Evolutionary conservation across 1,140 invertebrate genomes (phyloP).

Genomic region (Formica exsecta): DNA sequence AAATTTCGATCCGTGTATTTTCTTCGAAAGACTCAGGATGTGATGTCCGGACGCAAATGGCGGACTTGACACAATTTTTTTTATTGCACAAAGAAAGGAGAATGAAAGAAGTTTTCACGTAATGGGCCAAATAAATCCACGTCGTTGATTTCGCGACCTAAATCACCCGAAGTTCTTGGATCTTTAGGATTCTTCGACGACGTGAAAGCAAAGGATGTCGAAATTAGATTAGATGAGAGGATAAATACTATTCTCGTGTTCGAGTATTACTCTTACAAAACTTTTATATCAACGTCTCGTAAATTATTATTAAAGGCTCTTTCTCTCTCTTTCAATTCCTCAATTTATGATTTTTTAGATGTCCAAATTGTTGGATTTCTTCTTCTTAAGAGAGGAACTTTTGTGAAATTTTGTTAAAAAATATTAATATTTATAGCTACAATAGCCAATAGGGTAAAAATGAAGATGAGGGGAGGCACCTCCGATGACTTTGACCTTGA

Average conservation of each 20-base stretch:
- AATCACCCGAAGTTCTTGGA: constrained; percentile 23
- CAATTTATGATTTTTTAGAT: not conserved
- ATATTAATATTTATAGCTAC: too few relatives aligned
- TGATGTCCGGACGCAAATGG: constrained; percentile 6
- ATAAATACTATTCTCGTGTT: constrained; percentile 34
- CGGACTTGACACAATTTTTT: constrained; percentile 13
- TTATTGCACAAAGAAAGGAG: not conserved
- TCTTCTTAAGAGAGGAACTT: too few relatives aligned
- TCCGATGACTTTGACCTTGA: too few relatives aligned
- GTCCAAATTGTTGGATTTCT: not conserved
- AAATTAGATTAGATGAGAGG: constrained; percentile 27
- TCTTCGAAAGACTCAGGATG: not conserved
- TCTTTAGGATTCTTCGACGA: constrained; percentile 5
- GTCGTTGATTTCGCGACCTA: constrained; percentile 6
- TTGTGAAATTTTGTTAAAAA: too few relatives aligned
- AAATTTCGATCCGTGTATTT: constrained; percentile 8
- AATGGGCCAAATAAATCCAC: constrained; percentile 1
- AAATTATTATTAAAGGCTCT: not conserved
- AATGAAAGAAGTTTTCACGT: constrained; percentile 32
- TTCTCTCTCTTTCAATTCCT: not conserved
- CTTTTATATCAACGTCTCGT: not conserved
- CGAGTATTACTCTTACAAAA: constrained; percentile 3
- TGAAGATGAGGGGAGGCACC: too few relatives aligned
- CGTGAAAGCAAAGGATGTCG: constrained; percentile 6
- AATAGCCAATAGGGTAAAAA: too few relatives aligned